A percentile compares a stretch with the other conserved stretches of the same genome.
phyloP scores from a whole-genome alignment of 2,113 vertebrate genomes.

The Orycteropus afer region DNA sequence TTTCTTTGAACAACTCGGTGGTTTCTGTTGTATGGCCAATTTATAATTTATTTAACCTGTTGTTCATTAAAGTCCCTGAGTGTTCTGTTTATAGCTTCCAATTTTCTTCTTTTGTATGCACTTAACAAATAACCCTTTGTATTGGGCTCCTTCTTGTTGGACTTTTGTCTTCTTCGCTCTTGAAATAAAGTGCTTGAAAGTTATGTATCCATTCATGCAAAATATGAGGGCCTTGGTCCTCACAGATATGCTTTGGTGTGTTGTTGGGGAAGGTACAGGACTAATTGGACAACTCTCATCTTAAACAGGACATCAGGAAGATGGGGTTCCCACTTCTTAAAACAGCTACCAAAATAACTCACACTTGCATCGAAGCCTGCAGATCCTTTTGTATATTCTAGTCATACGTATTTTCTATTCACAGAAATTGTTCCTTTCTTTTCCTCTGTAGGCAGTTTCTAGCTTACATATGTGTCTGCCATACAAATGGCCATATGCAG shows the following conservation, averaged over 20 bases:
- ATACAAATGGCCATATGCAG: slow-evolving; percentile 57
- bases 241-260: background rate
- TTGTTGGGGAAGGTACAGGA: background rate
- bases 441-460: slow-evolving; percentile 18
- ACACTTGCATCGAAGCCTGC: background rate
- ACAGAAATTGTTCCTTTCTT: slow-evolving; percentile 47
- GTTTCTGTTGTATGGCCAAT: slow-evolving; percentile 2
- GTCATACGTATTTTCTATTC: slow-evolving; percentile 55
- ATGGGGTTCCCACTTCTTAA: background rate
- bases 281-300: slow-evolving; percentile 1
- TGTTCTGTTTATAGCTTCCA: slow-evolving; percentile 45
- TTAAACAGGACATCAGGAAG: slow-evolving; percentile 39
- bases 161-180: background rate
- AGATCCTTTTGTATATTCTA: slow-evolving; percentile 52
- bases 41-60: slow-evolving; percentile 30
- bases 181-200: slow-evolving; percentile 16
- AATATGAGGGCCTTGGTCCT: background rate
- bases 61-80: background rate
- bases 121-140: slow-evolving; percentile 52
- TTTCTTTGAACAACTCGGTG: background rate
- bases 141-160: background rate
- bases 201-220: slow-evolving; percentile 1
- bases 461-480: slow-evolving; percentile 47
- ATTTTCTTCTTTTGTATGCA: slow-evolving; percentile 42
- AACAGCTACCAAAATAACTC: background rate